Conservation (phyloP, 2,113 vertebrate species). For the Corapipo altera region DNA sequence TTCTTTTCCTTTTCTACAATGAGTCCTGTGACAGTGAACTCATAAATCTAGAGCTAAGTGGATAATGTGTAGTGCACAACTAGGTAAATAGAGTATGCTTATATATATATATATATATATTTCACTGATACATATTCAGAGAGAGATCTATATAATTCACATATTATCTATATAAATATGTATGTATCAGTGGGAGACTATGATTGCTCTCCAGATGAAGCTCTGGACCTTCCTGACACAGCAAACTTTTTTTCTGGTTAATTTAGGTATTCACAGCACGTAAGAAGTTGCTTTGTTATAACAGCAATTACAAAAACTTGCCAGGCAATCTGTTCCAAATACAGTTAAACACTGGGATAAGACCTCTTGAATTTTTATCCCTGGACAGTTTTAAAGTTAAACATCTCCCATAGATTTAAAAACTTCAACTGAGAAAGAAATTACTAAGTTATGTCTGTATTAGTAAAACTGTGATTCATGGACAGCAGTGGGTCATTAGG, state of each 20-base stretch:
- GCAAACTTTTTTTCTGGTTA: neutral
- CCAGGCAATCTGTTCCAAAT: neutral
- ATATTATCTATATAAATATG: neutral
- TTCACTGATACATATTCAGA: too few species aligned
- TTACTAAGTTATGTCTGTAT: neutral
- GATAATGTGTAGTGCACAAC: neutral
- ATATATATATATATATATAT: neutral
- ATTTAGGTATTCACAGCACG: neutral
- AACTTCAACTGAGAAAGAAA: neutral
- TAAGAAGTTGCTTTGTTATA: neutral
- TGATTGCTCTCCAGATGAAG: neutral
- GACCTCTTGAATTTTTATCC: neutral
- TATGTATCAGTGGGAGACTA: neutral
- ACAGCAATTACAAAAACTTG: neutral
- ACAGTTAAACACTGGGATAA: neutral
- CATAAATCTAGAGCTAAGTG: neutral
- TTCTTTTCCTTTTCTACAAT: neutral
- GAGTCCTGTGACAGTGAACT: neutral
- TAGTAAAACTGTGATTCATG: constrained; percentile 1
- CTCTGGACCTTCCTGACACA: neutral
- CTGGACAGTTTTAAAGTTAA: neutral
- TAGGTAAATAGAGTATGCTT: neutral
- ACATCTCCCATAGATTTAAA: neutral
- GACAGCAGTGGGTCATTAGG: neutral
- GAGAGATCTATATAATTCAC: neutral